Base-by-base conservation (phyloP, 2,797 vertebrate species). In the Epinephelus coioides region DNA sequence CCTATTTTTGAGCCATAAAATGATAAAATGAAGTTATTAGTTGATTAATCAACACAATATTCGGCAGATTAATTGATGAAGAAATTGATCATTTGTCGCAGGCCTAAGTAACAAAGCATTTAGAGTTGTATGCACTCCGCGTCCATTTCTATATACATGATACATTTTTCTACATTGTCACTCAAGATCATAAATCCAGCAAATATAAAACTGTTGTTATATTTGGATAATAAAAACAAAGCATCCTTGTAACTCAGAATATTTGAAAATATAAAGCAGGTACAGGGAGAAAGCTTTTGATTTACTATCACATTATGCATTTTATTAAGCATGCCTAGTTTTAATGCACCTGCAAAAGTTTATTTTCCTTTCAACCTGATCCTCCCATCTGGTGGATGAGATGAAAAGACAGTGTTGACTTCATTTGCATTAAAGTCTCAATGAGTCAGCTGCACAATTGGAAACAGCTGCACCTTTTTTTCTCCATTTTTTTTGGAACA, bases 351-450 rank as follows among this genome's bases (percentile, higher is more conserved):
- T 84, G 68, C 64, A 88, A 83, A 89, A 82, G 69, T 88, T 82
- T 72, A 70, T 87, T 79, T 86, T 81, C 76, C 78, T 86, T 86
- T 88, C 79, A 86, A 84, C 59, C 84, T 78, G 67, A 92, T 87
- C 82, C 68, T 63, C 59, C 84, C 89, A 88, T 91, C 88, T 91
- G 90, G 54, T 79, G 62, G 66, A 81, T n/a, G 11, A 83, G 80
- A 91, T 85, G 83, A 86, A 89, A 88, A 86, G 77, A 90, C 78
- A 85, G 72, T 62, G 74, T 49, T 82, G 70, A 79, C 75, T 82
- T 85, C 14, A 92, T 93, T 91, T 90, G 81, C 86, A 91, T 92
- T 68, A 82, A 84, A 79, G 79, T 79, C 75, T 87, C 72, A 89
- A 78, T 84, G 84, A 88, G 73, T 87, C 82, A 83, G 78, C 70